Conservation (phyloP, 1,140 invertebrate species). For the Neomicropteryx cornuta region DNA sequence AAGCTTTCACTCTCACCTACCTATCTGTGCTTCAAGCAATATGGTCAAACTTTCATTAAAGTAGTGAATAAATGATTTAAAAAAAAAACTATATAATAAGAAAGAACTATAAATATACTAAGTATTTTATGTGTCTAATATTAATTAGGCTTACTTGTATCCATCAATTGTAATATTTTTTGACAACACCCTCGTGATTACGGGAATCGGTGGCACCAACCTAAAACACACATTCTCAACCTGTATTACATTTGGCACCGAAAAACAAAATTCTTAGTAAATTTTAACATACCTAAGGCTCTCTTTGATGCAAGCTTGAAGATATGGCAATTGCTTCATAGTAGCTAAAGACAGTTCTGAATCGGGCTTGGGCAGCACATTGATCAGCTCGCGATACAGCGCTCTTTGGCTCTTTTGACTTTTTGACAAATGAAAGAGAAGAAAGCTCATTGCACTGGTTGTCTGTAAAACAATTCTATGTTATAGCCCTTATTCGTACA, state of each 20-base stretch:
- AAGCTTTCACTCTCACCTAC: too few species aligned
- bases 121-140: conserved; percentile 1
- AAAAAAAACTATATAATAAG: background rate
- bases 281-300: conserved; percentile 23
- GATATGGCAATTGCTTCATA: conserved; percentile 30
- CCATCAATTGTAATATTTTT: conserved; percentile 54
- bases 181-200: conserved; percentile 49
- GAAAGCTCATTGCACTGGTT: conserved; percentile 28
- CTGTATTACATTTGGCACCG: too few species aligned
- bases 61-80: background rate
- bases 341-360: conserved; percentile 24
- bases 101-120: background rate
- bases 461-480: conserved; percentile 23
- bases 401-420: conserved; percentile 36
- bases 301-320: conserved; percentile 42
- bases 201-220: conserved; percentile 48
- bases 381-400: conserved; percentile 40
- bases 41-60: too few species aligned
- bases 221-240: conserved; percentile 33
- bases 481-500: too few species aligned
- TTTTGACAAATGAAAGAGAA: conserved; percentile 32
- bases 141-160: conserved; percentile 42
- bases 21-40: too few species aligned
- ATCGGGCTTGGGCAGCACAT: conserved; percentile 23
- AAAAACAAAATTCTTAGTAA: too few species aligned